These are phyloP conservation scores for Macroramphosus scolopax DNA, from an alignment of 2,797 vertebrate species.

Conservation along the genomic window DNA sequence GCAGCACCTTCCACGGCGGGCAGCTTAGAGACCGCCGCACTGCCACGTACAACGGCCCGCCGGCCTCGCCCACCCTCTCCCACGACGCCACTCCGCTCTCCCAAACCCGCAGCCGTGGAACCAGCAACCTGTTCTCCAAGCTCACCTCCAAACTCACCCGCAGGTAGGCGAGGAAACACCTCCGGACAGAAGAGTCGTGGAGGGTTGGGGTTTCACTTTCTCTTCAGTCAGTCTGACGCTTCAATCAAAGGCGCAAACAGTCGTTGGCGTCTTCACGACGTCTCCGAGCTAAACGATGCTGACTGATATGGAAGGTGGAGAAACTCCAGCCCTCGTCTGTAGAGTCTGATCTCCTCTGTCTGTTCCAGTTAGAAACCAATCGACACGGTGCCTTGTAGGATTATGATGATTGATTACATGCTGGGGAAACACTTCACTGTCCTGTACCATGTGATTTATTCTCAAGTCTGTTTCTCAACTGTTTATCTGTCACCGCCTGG, in stretches of 20 bases:
- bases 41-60: slow-evolving; percentile 95
- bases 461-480: slow-evolving; percentile 23
- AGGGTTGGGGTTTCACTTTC: slow-evolving; percentile 12
- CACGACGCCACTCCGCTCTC: slow-evolving; percentile 90
- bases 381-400: slow-evolving; percentile 19
- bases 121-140: slow-evolving; percentile 96
- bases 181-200: too few species aligned
- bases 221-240: slow-evolving; percentile 7
- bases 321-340: slow-evolving; percentile 23
- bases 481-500: slow-evolving; percentile 52
- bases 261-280: background rate
- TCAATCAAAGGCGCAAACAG: background rate
- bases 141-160: slow-evolving; percentile 96
- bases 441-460: slow-evolving; percentile 42
- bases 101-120: slow-evolving; percentile 90
- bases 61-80: slow-evolving; percentile 93
- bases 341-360: slow-evolving; percentile 12
- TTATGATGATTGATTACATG: slow-evolving; percentile 30
- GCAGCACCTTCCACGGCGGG: slow-evolving; percentile 94
- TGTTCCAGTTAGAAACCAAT: slow-evolving; percentile 33
- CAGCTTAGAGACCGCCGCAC: slow-evolving; percentile 93
- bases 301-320: slow-evolving; percentile 12
- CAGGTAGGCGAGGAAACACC: slow-evolving; percentile 79
- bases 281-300: background rate
- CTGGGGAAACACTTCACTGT: slow-evolving; percentile 36